Conservation (phyloP, 2,888 invertebrate genomes). For the Aphidius colemani region DNA sequence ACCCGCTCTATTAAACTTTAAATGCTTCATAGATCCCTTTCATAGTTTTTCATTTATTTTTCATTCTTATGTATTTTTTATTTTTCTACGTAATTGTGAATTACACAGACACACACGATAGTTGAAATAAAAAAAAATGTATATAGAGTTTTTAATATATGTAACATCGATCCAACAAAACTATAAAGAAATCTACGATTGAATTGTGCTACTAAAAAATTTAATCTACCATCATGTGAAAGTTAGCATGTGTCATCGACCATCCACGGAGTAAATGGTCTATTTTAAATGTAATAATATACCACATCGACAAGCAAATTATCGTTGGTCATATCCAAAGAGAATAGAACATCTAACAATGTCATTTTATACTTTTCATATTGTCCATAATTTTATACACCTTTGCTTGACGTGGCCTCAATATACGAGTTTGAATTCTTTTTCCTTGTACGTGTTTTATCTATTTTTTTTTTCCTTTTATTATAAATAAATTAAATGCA, state of each 20-base stretch:
- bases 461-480: background rate
- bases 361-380: constrained; percentile 1
- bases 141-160: too few species aligned
- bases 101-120: background rate
- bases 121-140: too few species aligned
- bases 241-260: background rate
- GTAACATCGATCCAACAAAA: constrained; percentile 2
- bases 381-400: background rate
- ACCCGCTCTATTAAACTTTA: constrained; percentile 31
- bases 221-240: constrained; percentile 13
- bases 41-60: constrained; percentile 3
- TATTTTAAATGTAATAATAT: constrained; percentile 19
- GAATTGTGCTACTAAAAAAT: constrained; percentile 11
- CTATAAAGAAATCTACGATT: constrained; percentile 1
- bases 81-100: background rate
- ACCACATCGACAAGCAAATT: constrained; percentile 13
- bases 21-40: constrained; percentile 7
- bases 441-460: background rate
- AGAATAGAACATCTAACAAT: background rate
- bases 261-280: constrained; percentile 2
- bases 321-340: background rate
- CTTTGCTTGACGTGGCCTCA: constrained; percentile 17
- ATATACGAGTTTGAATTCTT: background rate
- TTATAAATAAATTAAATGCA: too few species aligned
- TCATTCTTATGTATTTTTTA: background rate